Conservation (phyloP, 2,113 vertebrate species). For the Phalacrocorax brasilianus region DNA sequence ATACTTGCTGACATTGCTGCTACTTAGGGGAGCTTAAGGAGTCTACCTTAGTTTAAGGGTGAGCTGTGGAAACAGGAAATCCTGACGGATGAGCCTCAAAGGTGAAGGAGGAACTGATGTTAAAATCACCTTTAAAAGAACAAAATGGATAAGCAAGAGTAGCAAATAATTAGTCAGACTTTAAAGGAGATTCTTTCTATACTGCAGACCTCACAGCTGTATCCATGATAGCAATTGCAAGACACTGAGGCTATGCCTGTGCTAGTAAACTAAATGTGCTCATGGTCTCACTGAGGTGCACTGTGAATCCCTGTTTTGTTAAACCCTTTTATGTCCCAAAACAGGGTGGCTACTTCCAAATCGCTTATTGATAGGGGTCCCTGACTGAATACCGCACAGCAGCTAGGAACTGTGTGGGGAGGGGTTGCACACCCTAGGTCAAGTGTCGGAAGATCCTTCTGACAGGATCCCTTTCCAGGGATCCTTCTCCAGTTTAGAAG, state of each 20-base stretch:
- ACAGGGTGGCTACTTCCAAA: background rate
- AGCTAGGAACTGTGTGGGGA: background rate
- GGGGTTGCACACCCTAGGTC: background rate
- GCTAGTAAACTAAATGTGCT: background rate
- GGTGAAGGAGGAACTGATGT: slow-evolving; percentile 4
- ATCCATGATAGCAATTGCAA: background rate
- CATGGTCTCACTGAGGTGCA: background rate
- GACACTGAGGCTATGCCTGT: background rate
- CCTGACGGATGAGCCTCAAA: background rate
- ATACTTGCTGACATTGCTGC: slow-evolving; percentile 32
- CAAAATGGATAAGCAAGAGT: background rate
- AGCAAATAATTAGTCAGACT: background rate
- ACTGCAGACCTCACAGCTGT: background rate
- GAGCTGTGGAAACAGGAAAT: slow-evolving; percentile 40
- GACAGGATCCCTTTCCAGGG: background rate
- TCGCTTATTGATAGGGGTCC: background rate
- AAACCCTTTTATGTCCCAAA: background rate
- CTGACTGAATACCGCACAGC: background rate
- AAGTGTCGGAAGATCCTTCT: background rate
- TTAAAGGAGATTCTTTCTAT: background rate
- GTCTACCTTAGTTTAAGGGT: slow-evolving; percentile 33
- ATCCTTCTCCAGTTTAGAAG: background rate
- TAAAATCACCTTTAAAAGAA: background rate
- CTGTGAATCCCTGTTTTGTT: background rate
- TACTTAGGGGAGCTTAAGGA: slow-evolving; percentile 15